Percentiles rank a stretch among this genome's conserved stretches.
These are phyloP conservation scores for Mus minutoides DNA, from an alignment of 2,797 vertebrate genomes.

Conservation along the genomic window DNA sequence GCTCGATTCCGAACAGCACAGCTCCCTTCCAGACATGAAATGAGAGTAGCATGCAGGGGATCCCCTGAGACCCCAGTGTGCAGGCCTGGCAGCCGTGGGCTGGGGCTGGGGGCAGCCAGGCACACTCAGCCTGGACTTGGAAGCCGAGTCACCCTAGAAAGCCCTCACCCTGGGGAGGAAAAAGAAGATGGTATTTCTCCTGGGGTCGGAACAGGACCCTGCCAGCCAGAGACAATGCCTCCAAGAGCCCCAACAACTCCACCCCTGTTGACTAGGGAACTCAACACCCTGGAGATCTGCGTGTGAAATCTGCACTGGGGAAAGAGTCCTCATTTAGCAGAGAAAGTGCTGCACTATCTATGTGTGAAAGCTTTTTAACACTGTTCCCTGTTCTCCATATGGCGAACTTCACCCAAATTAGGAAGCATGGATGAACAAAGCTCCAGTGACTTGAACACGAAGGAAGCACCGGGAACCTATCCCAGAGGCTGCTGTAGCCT, in stretches of 20 bases:
- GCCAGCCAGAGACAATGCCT: slow-evolving; percentile 71
- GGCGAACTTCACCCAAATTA: slow-evolving; percentile 82
- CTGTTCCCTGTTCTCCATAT: slow-evolving; percentile 87
- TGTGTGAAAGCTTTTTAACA: slow-evolving; percentile 85
- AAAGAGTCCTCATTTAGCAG: slow-evolving; percentile 85
- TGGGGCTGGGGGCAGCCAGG: neutral
- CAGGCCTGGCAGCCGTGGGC: slow-evolving; percentile 41
- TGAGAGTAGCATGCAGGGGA: slow-evolving; percentile 75
- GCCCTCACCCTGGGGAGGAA: slow-evolving; percentile 66
- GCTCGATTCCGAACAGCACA: slow-evolving; percentile 76
- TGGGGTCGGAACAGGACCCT: slow-evolving; percentile 83
- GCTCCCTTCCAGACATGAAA: slow-evolving; percentile 79
- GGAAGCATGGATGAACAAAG: slow-evolving; percentile 76
- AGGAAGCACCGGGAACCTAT: neutral
- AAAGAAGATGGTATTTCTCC: slow-evolving; percentile 82
- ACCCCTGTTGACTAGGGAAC: slow-evolving; percentile 80
- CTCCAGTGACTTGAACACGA: slow-evolving; percentile 64
- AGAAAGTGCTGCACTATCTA: slow-evolving; percentile 80
- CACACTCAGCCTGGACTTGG: neutral
- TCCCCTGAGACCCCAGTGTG: slow-evolving; percentile 71
- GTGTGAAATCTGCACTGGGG: slow-evolving; percentile 84
- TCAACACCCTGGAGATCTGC: slow-evolving; percentile 84
- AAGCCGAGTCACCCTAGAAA: slow-evolving; percentile 50
- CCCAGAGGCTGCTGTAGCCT: neutral
- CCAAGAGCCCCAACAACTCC: slow-evolving; percentile 74